Evolutionary conservation across 1,140 invertebrate species (phyloP), one percentile per base, ranked within the genome.

Genomic region (Drosophila pruinosa): DNA sequence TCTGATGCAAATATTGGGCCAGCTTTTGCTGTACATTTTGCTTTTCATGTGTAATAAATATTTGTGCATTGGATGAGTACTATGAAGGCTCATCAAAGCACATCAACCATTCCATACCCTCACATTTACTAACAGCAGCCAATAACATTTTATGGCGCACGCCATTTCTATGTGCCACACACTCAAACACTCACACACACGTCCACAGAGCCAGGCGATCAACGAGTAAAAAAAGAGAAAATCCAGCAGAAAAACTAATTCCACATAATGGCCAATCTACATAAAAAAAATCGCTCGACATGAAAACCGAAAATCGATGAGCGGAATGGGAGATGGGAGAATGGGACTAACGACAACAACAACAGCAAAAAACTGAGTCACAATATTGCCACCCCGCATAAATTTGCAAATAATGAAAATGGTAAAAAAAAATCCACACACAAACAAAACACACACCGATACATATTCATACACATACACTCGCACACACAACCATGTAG

Each of bases 391-490:
- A 75, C 82, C 82, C 82, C 56, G 82, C 82, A 86, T 88, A 86
- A 86, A 86, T 86, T 88, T 88, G 78, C 82, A 75, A 86, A 88
- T 82, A 86, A 86, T 86, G 78, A 75, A 83, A 86, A 72, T 72
- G 78, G 45, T 82, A 81, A 86, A 88, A 86, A 70, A 81, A 88
- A 85, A 75, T 26, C 4, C 41, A 74, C 22, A 67, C 39, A 68
- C 39, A 47, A 15, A 58, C 19, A 71, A 14, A 52, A 69, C 10
- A 45, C 22, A 52, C 22, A 67, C 8, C 36, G 6, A 21, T 15
- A 53, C 50, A 22, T 12, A 67, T 22, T 48, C 17, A 64, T n/a
- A 58, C 31, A 43, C 36, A 36, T 53, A 43, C 21, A 65, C 26
- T 53, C 8, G 36, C 15, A 52, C 15, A 58, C 7, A 26, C 12